Evolutionary conservation across 1,140 invertebrate genomes (phyloP).

Genomic region (Sitodiplosis mosellana): DNA sequence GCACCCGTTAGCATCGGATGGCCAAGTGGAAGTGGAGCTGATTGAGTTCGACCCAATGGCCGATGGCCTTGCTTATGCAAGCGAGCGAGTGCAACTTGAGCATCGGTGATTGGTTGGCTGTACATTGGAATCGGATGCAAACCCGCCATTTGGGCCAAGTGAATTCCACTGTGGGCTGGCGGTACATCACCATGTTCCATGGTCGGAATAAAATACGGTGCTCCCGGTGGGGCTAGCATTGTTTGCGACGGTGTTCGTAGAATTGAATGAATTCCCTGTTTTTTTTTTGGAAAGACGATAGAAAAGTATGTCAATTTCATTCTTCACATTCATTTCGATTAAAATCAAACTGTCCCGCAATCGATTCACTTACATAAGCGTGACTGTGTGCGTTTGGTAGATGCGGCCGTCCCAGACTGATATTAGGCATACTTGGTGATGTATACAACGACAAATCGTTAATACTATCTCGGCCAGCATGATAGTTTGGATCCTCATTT

Average conservation of each 20-base stretch:
- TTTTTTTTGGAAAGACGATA: background rate
- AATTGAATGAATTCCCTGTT: background rate
- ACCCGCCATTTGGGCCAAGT: constrained; percentile 12
- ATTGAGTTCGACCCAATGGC: constrained; percentile 79
- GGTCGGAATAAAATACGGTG: constrained; percentile 4
- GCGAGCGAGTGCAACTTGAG: constrained; percentile 42
- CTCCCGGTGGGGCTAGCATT: constrained; percentile 3
- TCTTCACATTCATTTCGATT: no score
- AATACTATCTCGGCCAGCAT: constrained; percentile 24
- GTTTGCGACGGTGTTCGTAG: constrained; percentile 10
- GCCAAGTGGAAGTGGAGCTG: constrained; percentile 82
- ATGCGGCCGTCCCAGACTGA: constrained; percentile 73
- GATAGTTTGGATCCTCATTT: constrained; percentile 27
- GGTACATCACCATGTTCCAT: constrained; percentile 11
- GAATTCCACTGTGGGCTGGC: constrained; percentile 18
- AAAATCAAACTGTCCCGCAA: no score
- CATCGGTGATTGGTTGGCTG: constrained; percentile 26
- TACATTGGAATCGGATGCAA: constrained; percentile 11
- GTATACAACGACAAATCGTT: constrained; percentile 60
- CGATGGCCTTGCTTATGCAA: constrained; percentile 54
- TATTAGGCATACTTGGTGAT: constrained; percentile 90
- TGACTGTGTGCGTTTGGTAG: constrained; percentile 24
- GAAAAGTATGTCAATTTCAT: background rate
- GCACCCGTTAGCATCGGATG: constrained; percentile 69
- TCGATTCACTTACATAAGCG: background rate